Conservation (phyloP, 2,113 vertebrate species). For the Eclectus roratus region DNA sequence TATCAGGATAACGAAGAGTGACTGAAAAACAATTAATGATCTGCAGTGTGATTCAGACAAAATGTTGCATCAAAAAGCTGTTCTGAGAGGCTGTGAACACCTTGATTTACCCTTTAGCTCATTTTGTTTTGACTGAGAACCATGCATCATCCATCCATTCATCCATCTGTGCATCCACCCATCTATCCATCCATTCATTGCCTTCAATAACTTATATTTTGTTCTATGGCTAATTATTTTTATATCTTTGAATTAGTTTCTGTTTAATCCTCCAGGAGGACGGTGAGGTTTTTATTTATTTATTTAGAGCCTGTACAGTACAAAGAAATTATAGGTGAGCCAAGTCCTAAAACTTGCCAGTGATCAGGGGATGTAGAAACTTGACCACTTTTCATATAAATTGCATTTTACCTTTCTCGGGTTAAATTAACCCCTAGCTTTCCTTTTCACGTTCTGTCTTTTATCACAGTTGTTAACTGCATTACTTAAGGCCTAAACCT, state of each 20-base stretch:
- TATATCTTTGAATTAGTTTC: neutral
- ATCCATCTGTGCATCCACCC: neutral
- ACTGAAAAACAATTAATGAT: neutral
- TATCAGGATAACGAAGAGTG: neutral
- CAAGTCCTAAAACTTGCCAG: neutral
- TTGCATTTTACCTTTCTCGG: neutral
- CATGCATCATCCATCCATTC: neutral
- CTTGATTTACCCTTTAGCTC: neutral
- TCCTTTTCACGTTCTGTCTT: neutral
- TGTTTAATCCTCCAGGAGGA: neutral
- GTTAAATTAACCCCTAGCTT: neutral
- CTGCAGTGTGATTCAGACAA: neutral
- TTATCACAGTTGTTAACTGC: neutral
- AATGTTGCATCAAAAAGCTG: neutral
- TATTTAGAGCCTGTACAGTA: neutral
- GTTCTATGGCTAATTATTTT: neutral
- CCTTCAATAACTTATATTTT: neutral
- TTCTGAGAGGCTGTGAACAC: neutral
- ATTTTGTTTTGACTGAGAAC: neutral
- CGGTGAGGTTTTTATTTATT: neutral
- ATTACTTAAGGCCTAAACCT: neutral
- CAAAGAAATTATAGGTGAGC: neutral
- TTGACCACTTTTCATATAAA: neutral
- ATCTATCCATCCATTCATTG: neutral
- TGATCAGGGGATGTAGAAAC: neutral